These are phyloP conservation scores for Pimephales promelas DNA, from an alignment of 2,113 vertebrate species.

Conservation along the genomic window DNA sequence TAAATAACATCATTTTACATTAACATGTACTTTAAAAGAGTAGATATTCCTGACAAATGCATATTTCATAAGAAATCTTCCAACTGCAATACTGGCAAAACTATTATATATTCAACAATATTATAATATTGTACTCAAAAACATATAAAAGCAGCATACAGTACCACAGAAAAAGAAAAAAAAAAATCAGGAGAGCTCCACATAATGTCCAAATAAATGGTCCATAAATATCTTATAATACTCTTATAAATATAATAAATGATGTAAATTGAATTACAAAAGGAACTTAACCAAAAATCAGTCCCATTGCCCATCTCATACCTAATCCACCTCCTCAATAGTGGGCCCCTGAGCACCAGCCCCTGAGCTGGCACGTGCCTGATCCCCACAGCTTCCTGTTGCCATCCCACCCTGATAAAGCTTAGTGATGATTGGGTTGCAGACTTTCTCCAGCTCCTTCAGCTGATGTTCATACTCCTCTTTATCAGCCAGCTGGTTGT, in stretches of 20 bases:
- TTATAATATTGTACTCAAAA: no score
- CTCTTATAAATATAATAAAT: not conserved
- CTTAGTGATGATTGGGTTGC: slow-evolving; percentile 14
- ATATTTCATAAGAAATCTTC: not conserved
- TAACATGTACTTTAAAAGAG: not conserved
- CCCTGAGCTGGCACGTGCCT: not conserved
- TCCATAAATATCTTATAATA: no score
- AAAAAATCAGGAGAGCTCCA: not conserved
- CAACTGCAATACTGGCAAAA: no score
- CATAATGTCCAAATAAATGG: not conserved
- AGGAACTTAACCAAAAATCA: not conserved
- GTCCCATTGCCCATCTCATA: not conserved
- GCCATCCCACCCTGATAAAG: not conserved
- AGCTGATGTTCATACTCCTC: slow-evolving; percentile 7
- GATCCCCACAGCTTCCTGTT: not conserved
- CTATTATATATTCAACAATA: no score
- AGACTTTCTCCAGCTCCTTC: slow-evolving; percentile 15
- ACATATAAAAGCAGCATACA: not conserved
- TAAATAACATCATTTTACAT: not conserved
- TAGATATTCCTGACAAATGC: not conserved
- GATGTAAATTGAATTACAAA: not conserved
- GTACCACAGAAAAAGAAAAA: not conserved
- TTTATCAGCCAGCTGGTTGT: slow-evolving; percentile 7
- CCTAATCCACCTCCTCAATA: not conserved
- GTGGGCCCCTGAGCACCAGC: not conserved